Evolutionary conservation across 1,140 invertebrate species (phyloP).

Genomic region (Neelides sp.): DNA sequence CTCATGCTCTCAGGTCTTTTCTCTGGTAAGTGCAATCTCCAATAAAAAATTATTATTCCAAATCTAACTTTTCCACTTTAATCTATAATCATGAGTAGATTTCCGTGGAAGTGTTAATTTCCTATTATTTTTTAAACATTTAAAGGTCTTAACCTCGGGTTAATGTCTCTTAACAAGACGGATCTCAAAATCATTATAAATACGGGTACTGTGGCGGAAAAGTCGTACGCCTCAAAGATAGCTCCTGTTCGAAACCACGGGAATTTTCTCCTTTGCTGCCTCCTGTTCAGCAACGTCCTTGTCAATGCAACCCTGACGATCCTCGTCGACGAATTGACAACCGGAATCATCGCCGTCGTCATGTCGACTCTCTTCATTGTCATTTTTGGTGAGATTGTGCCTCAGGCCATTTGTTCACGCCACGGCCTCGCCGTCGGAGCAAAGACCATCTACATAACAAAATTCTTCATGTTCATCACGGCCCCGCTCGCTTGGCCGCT

Average conservation of each 20-base stretch:
- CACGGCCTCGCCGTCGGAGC: constrained; percentile 52
- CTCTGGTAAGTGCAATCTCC: no score
- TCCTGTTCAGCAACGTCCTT: constrained; percentile 49
- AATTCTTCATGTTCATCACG: constrained; percentile 50
- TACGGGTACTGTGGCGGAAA: constrained; percentile 34
- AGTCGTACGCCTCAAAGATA: constrained; percentile 39
- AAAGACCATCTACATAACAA: constrained; percentile 47
- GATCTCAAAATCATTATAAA: constrained; percentile 44
- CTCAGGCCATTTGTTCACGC: constrained; percentile 48
- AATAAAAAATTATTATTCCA: no score
- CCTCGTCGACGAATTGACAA: constrained; percentile 46
- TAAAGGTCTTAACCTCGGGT: constrained; percentile 50
- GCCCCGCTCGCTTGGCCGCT: constrained; percentile 51
- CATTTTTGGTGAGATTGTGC: constrained; percentile 38
- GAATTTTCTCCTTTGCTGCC: constrained; percentile 50
- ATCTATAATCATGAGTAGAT: no score
- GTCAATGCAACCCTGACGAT: constrained; percentile 52
- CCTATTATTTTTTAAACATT: no score
- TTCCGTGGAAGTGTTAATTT: no score
- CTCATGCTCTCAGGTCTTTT: constrained; percentile 45
- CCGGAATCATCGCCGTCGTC: constrained; percentile 41
- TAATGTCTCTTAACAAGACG: constrained; percentile 48
- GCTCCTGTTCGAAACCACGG: constrained; percentile 40
- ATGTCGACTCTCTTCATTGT: constrained; percentile 40
- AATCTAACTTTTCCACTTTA: no score